These are phyloP conservation scores for Cabera pusaria DNA, from an alignment of 2,888 invertebrate species.

Conservation along the genomic window DNA sequence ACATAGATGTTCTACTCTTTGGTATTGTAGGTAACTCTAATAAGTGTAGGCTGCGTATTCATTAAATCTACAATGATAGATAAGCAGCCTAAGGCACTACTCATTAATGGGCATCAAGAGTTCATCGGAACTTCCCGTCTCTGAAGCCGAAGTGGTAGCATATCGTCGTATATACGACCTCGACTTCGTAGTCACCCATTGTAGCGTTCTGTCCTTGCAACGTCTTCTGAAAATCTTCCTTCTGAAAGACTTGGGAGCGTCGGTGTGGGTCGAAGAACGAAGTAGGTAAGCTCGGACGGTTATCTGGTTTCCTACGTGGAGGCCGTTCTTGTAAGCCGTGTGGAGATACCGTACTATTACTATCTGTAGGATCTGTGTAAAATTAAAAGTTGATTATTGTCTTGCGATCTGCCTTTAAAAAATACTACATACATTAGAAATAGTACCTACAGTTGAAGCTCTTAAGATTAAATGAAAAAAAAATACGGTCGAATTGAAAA, in stretches of 20 bases:
- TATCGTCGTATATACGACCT: constrained; percentile 38
- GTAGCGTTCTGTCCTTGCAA: constrained; percentile 55
- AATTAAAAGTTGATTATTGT: too few relatives aligned
- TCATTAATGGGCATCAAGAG: constrained; percentile 68
- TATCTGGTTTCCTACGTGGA: constrained; percentile 67
- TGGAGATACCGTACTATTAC: constrained; percentile 70
- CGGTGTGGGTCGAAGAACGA: constrained; percentile 59
- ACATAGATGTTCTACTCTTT: too few relatives aligned
- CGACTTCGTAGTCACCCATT: constrained; percentile 61
- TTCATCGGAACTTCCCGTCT: constrained; percentile 65
- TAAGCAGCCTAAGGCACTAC: too few relatives aligned
- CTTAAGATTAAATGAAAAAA: too few relatives aligned
- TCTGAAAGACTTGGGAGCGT: constrained; percentile 33
- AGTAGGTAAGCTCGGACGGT: constrained; percentile 65
- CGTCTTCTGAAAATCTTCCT: constrained; percentile 51
- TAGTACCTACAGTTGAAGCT: too few relatives aligned
- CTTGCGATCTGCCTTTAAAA: too few relatives aligned
- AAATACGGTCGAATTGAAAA: too few relatives aligned
- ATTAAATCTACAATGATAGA: too few relatives aligned
- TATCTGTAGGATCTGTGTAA: constrained; percentile 62
- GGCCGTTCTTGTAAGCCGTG: constrained; percentile 69
- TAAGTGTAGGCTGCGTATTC: too few relatives aligned
- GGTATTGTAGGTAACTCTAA: too few relatives aligned
- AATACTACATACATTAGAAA: too few relatives aligned
- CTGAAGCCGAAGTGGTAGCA: constrained; percentile 54